A percentile compares a stretch with the other conserved stretches of the same genome.
These are phyloP conservation scores for Romanogobio albipinnatus DNA, from an alignment of 2,113 vertebrate genomes.

Conservation along the genomic window DNA sequence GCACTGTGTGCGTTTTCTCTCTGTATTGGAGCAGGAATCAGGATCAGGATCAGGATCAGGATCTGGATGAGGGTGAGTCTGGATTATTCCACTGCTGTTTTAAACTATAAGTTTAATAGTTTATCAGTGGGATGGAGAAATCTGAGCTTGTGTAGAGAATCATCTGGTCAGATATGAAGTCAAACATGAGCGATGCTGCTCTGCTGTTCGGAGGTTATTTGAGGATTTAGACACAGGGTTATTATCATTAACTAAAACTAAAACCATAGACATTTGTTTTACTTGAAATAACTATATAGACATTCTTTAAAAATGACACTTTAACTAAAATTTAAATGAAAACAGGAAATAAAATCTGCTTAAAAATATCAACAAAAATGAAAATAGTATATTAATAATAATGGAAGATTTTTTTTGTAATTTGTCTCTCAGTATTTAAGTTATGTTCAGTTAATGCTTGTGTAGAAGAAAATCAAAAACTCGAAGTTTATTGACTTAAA, in stretches of 20 bases:
- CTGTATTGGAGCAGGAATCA: not conserved
- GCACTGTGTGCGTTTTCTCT: not conserved
- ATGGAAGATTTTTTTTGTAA: not conserved
- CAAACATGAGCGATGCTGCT: no score
- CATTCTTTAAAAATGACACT: not conserved
- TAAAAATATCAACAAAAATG: not conserved
- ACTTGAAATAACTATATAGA: not conserved
- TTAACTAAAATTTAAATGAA: not conserved
- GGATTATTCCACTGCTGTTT: not conserved
- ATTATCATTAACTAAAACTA: not conserved
- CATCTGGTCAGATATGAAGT: not conserved
- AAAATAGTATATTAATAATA: not conserved
- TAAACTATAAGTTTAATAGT: not conserved
- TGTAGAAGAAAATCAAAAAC: no score
- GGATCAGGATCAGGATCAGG: not conserved
- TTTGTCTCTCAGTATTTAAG: no score
- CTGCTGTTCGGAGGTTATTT: not conserved
- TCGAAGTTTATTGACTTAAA: no score
- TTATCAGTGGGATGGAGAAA: not conserved
- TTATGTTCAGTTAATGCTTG: no score
- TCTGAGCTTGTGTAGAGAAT: not conserved
- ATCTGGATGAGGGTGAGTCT: not conserved
- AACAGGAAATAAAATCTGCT: not conserved
- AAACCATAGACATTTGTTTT: not conserved
- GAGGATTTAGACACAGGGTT: not conserved